phyloP scores from a whole-genome alignment of 1,140 invertebrate species.

The Theocolax elegans region DNA sequence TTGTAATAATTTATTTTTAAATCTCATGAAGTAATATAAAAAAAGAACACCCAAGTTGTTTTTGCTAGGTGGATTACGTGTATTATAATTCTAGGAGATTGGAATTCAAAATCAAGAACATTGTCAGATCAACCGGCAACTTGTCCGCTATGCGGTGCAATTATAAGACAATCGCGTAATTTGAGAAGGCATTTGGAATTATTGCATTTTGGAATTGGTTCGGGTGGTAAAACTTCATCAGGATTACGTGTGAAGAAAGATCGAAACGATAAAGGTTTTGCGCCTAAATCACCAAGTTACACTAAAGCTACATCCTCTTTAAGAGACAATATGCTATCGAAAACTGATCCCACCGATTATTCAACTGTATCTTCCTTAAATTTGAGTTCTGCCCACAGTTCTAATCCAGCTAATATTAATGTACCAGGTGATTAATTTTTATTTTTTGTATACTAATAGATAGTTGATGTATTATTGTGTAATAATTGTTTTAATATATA shows the following conservation, averaged over 20 bases:
- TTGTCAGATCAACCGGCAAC: constrained; percentile 62
- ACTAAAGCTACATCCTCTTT: constrained; percentile 28
- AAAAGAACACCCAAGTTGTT: constrained; percentile 2
- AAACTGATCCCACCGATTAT: constrained; percentile 50
- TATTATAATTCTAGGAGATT: constrained; percentile 53
- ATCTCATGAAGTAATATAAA: too few species aligned
- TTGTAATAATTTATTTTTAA: too few species aligned
- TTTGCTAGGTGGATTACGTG: constrained; percentile 35
- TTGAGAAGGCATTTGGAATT: constrained; percentile 63
- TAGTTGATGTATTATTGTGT: not conserved
- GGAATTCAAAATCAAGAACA: constrained; percentile 52
- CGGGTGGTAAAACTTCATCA: constrained; percentile 45
- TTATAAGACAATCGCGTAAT: constrained; percentile 63
- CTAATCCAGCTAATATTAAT: constrained; percentile 49
- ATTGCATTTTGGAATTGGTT: constrained; percentile 60
- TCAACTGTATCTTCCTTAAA: constrained; percentile 49
- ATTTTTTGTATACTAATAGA: too few species aligned
- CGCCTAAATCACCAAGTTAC: constrained; percentile 17
- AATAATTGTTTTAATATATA: not conserved
- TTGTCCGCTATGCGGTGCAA: constrained; percentile 63
- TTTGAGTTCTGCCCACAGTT: constrained; percentile 48
- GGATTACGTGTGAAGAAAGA: constrained; percentile 43
- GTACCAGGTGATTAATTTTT: constrained; percentile 49
- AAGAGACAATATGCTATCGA: constrained; percentile 46
- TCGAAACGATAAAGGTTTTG: constrained; percentile 19